These are phyloP conservation scores for Gisinianus flammeolus DNA, from an alignment of 2,888 invertebrate genomes.

Conservation along the genomic window DNA sequence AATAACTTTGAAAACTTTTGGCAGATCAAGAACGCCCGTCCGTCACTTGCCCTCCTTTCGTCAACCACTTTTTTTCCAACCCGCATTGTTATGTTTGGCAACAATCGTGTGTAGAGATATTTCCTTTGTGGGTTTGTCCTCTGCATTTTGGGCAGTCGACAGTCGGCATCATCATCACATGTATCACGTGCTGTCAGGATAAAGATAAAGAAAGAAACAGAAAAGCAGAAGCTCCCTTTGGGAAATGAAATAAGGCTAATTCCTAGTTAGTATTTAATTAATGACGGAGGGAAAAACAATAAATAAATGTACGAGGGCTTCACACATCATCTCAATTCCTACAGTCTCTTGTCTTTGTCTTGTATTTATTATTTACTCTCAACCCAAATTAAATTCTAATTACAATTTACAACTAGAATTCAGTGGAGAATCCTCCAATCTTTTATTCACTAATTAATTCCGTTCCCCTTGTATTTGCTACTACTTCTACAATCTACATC, in stretches of 20 bases:
- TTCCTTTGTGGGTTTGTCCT: no score
- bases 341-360: no score
- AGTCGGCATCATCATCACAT: no score
- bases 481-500: no score
- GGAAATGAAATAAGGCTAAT: neutral
- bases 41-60: slow-evolving; percentile 22
- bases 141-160: neutral
- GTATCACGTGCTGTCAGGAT: neutral
- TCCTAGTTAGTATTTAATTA: neutral
- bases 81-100: neutral
- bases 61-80: neutral
- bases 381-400: no score
- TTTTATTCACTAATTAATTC: no score
- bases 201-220: neutral
- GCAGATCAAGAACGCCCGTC: slow-evolving; percentile 22
- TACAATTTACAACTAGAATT: no score
- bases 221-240: neutral
- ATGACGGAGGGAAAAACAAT: neutral
- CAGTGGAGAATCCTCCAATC: no score
- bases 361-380: no score
- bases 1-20: neutral
- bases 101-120: neutral
- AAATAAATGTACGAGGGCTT: no score
- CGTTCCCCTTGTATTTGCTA: no score
- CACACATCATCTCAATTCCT: no score